phyloP scores from a whole-genome alignment of 2,113 vertebrate species.

The Erythrolamprus reginae region DNA sequence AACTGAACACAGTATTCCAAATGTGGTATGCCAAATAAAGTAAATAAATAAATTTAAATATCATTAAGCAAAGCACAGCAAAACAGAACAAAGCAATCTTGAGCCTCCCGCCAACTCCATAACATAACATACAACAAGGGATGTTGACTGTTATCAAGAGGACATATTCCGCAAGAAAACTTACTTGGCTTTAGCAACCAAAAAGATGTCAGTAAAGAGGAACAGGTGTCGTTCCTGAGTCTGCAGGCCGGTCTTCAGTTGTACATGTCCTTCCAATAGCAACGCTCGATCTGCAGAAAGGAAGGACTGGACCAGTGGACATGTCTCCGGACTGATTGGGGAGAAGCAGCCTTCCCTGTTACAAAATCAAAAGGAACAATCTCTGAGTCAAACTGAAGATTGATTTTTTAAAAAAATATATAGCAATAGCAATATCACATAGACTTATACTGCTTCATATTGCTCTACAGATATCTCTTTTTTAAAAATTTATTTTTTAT shows the following conservation, averaged over 20 bases:
- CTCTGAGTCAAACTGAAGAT: conserved; percentile 11
- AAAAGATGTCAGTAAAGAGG: conserved; percentile 86
- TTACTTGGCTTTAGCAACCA: conserved; percentile 93
- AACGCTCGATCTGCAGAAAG: conserved; percentile 74
- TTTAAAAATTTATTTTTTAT: no score
- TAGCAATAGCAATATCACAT: no score
- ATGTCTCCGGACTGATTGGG: conserved; percentile 80
- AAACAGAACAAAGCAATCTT: no score
- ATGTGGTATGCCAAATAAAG: no score
- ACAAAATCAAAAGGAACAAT: conserved; percentile 4
- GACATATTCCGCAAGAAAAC: conserved; percentile 40
- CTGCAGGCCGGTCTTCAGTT: conserved; percentile 88
- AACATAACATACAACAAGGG: neutral
- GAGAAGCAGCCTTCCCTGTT: conserved; percentile 79
- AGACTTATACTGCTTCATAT: no score
- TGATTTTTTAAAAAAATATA: no score
- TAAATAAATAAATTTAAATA: no score
- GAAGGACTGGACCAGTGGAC: conserved; percentile 83
- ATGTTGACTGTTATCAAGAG: neutral
- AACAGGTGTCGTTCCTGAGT: conserved; percentile 91
- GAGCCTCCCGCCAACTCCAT: neutral
- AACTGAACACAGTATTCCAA: no score
- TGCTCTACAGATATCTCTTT: no score
- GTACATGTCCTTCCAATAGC: conserved; percentile 78
- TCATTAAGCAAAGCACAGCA: neutral